Percentiles rank a stretch among this genome's conserved stretches.
phyloP scores from a whole-genome alignment of 1,140 invertebrate species.

The Portunus trituberculatus region DNA sequence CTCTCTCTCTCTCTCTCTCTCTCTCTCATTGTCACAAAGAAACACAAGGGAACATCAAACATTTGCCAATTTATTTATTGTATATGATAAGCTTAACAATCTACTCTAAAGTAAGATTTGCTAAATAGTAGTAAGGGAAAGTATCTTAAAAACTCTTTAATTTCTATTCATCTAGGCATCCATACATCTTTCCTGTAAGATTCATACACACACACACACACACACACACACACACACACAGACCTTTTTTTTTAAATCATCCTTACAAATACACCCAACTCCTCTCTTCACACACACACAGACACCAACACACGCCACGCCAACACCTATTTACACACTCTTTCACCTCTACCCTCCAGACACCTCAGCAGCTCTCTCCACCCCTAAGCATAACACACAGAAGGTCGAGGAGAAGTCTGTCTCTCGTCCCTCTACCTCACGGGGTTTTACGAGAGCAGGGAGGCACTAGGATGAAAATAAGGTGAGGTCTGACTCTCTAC shows the following conservation, averaged over 20 bases:
- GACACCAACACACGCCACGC: background rate
- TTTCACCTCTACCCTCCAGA: background rate
- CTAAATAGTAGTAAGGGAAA: too few species aligned
- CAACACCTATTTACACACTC: background rate
- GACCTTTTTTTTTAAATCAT: background rate
- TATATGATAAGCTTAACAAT: too few species aligned
- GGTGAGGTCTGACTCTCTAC: conserved; percentile 15
- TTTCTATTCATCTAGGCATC: background rate
- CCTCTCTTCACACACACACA: conserved; percentile 14
- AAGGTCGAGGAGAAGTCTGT: background rate
- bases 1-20: background rate
- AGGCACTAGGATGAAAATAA: background rate
- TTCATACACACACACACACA: conserved; percentile 22
- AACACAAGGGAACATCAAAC: too few species aligned
- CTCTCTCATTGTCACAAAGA: too few species aligned
- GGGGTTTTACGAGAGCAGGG: background rate
- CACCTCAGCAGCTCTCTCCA: background rate
- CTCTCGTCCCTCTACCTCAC: background rate
- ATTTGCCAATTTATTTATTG: too few species aligned
- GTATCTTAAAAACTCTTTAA: background rate
- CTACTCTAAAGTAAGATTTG: too few species aligned
- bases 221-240: conserved; percentile 31
- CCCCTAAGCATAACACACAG: background rate
- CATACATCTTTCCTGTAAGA: background rate
- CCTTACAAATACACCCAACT: background rate